Evolutionary conservation across 2,888 invertebrate genomes (phyloP).

Genomic region (Boloria euphrosyne): DNA sequence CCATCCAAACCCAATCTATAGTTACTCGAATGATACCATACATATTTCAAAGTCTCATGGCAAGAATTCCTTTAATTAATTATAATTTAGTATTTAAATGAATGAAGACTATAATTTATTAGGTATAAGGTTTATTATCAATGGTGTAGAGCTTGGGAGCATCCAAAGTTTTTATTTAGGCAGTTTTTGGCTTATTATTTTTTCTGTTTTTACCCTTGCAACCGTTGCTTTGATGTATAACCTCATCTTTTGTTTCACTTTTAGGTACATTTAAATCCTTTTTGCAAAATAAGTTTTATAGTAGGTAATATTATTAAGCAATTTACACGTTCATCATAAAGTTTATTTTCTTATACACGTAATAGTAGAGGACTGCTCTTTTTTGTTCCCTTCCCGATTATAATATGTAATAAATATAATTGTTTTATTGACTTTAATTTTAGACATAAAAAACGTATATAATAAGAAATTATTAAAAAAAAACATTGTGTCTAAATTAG

Average conservation of each 20-base stretch:
- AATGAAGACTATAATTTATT: neutral
- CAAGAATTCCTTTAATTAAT: conserved; percentile 11
- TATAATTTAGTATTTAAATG: neutral
- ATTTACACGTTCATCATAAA: neutral
- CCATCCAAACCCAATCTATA: conserved; percentile 2
- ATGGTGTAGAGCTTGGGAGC: neutral
- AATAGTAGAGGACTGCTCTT: neutral
- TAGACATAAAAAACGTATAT: neutral
- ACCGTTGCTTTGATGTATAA: conserved; percentile 20
- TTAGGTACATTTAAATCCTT: conserved; percentile 6
- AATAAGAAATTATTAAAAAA: neutral
- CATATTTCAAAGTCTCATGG: conserved; percentile 11
- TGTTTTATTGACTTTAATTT: neutral
- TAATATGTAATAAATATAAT: neutral
- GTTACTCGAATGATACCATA: conserved; percentile 4
- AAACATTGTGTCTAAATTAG: neutral
- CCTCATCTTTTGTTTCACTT: conserved; percentile 18
- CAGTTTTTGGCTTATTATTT: conserved; percentile 14
- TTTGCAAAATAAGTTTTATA: conserved; percentile 12
- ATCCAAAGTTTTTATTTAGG: conserved; percentile 8
- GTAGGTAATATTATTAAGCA: neutral
- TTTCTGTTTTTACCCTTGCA: conserved; percentile 3
- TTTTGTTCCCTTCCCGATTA: no score
- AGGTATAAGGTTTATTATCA: conserved; percentile 14
- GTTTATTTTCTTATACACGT: neutral